A percentile compares a stretch with the other conserved stretches of the same genome.
These are phyloP conservation scores for Clarias platycephalus DNA, from an alignment of 2,797 vertebrate genomes.

Conservation along the genomic window DNA sequence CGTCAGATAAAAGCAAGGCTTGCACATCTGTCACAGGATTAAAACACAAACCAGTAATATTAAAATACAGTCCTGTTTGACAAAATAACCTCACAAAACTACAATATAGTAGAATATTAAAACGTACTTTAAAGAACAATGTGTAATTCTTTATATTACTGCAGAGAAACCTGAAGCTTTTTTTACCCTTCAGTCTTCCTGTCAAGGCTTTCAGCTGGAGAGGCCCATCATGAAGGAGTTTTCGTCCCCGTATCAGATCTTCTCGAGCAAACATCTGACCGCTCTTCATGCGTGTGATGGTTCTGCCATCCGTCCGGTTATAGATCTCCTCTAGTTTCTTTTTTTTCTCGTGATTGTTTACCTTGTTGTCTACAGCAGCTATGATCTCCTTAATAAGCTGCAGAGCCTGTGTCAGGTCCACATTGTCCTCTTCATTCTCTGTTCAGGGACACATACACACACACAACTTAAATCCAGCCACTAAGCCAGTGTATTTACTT, in stretches of 20 bases:
- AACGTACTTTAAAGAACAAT: not conserved
- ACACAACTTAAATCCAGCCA: not conserved
- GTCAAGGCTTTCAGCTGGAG: conserved; percentile 84
- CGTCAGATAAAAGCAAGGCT: conserved; percentile 90
- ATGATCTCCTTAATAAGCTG: conserved; percentile 87
- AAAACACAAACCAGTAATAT: conserved; percentile 6
- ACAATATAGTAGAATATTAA: not conserved
- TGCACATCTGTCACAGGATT: conserved; percentile 80
- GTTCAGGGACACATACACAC: conserved; percentile 35
- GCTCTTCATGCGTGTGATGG: conserved; percentile 94
- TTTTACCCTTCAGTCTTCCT: conserved; percentile 86
- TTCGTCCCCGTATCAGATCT: conserved; percentile 85
- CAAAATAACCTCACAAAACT: not conserved
- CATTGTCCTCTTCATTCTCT: conserved; percentile 85
- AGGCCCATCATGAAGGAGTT: conserved; percentile 86
- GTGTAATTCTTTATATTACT: not conserved
- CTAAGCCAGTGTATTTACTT: not conserved
- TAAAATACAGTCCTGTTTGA: not conserved
- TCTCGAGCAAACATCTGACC: conserved; percentile 95
- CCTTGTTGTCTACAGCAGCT: conserved; percentile 86
- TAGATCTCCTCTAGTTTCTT: conserved; percentile 88
- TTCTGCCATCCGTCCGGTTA: conserved; percentile 87
- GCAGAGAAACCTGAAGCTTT: not conserved
- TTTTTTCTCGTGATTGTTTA: conserved; percentile 91
- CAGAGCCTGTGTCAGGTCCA: conserved; percentile 81